Evolutionary conservation across 2,888 invertebrate genomes (phyloP), one percentile per base, ranked within the genome.

Genomic region (Pristionchus entomophagus): DNA sequence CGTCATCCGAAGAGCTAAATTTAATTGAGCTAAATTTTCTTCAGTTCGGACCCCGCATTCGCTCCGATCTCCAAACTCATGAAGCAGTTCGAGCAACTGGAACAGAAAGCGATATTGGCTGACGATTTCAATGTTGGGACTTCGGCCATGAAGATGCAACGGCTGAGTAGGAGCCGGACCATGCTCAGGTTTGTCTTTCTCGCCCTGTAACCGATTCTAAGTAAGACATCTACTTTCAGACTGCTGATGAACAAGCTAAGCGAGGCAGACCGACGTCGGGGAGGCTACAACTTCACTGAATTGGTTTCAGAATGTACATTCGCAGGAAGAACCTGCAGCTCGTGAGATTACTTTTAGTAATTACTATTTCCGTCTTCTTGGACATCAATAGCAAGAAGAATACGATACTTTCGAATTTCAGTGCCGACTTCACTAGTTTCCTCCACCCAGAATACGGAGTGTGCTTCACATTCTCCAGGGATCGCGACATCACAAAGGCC

Each of bases 361-460:
- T 10, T 51, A 51, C 0, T 41, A n/a, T 29, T 0, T 77, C 45
- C 56, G n/a, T 56, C 56, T 14, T n/a, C n/a, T n/a, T n/a, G n/a
- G n/a, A n/a, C 19, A 56, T 56, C 56, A 22, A 56, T 6, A 56
- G 17, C n/a, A 22, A 56, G 56, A 56, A 56, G 19, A 56, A 5
- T 17, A 22, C n/a, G 22, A 17, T 10, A 38, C 6, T 26, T 0
- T n/a, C n/a, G 2, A 1, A 41, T n/a, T 56, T n/a, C 12, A 82
- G 82, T 14, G 17, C 59, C 29, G 59, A 82, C 82, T 82, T 82
- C 82, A 59, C 56, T 2, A 38, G 6, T 10, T 82, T 82, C 62
- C 41, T 82, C 26, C 82, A 82, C 19, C 82, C 82, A 17, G 82
- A 59, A 26, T 82, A 82, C 82, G 59, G 59, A 14, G 62, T 56